These are phyloP conservation scores for Papilio polytes DNA, from an alignment of 1,140 invertebrate genomes.

Conservation along the genomic window DNA sequence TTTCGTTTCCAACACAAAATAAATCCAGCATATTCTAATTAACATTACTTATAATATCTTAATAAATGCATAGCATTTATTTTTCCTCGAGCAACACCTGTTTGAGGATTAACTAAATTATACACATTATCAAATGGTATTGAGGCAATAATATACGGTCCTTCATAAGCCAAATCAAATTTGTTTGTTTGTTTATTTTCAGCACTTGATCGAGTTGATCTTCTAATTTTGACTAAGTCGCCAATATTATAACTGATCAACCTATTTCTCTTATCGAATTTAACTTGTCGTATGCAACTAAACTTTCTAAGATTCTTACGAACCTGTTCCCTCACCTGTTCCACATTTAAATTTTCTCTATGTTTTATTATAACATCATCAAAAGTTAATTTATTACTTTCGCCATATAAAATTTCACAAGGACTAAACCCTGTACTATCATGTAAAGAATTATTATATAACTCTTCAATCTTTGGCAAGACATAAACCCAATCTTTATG, in stretches of 20 bases:
- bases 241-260: constrained; percentile 28
- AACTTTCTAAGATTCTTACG: background rate
- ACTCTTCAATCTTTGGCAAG: constrained; percentile 46
- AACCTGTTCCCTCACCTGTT: constrained; percentile 8
- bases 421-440: constrained; percentile 64
- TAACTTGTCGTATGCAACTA: background rate
- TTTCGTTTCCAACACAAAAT: no score
- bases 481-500: background rate
- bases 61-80: no score
- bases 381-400: constrained; percentile 23
- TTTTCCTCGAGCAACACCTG: constrained; percentile 2
- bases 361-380: no score
- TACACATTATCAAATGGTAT: constrained; percentile 49
- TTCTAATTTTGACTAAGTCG: constrained; percentile 46
- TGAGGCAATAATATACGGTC: no score
- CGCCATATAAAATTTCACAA: constrained; percentile 62
- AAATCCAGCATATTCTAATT: no score
- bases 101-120: constrained; percentile 41
- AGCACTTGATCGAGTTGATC: constrained; percentile 45
- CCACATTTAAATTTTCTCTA: constrained; percentile 38
- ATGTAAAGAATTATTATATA: constrained; percentile 67
- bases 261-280: constrained; percentile 42
- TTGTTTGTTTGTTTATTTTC: constrained; percentile 40
- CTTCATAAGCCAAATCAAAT: constrained; percentile 42
- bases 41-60: no score